Evolutionary conservation across 2,888 invertebrate genomes (phyloP), one percentile per base, ranked within the genome.

Genomic region (Anorthoa munda): DNA sequence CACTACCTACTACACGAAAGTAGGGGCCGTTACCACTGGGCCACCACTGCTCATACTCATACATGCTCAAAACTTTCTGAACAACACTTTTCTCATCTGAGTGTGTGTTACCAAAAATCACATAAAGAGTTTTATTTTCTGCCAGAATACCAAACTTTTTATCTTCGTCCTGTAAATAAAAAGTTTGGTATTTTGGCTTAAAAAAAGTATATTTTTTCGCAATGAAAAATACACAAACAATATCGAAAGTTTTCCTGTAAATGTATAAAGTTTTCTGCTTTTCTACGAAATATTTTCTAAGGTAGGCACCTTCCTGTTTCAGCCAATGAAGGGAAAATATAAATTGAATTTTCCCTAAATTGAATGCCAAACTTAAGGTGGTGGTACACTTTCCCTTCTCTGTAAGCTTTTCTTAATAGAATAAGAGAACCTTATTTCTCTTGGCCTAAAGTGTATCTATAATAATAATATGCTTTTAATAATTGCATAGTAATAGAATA

Each of bases 281-380:
- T 51, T 15, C 17, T 2, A 12, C 26, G n/a, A 31, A 5, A 64
- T 21, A 55, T 31, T 53, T 59, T 39, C 60, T 26, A n/a, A n/a
- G n/a, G n/a, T n/a, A n/a, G n/a, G 23, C 7, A 64, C 66, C 53
- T 61, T 50, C 55, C 26, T 46, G 50, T 56, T 61, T 65, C 53
- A 68, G 51, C 80, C 60, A 65, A 79, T 74, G 66, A 72, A 64
- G 51, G 51, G 64, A 59, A 73, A 78, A 74, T 68, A 68, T 68
- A 74, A 79, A 79, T 78, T 68, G 80, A 78, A 74, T 79, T 74
- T 74, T 26, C 51, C 31, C 17, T 17, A 79, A 79, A 79, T 74
- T 68, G 64, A 65, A 74, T 45, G 39, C 13, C 31, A 59, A 56
- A 67, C 64, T 67, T 73, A 65, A 64, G 64, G 17, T 55, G 23